Evolutionary conservation across 2,888 invertebrate genomes (phyloP).

Genomic region (Lagria hirta): DNA sequence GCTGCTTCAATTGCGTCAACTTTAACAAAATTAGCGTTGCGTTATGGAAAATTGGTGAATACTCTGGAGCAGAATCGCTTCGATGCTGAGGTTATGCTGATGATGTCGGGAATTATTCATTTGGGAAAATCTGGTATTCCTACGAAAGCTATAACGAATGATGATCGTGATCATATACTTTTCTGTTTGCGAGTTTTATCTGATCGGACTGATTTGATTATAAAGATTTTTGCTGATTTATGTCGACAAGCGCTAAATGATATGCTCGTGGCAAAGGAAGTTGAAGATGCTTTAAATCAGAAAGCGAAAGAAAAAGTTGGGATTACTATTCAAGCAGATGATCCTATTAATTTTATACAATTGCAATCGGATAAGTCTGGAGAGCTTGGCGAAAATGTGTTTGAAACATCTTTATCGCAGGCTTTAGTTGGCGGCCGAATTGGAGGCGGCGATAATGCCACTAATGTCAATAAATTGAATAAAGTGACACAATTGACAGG

Average conservation of each 20-base stretch:
- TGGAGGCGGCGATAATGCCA: slow-evolving; percentile 55
- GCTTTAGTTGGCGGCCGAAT: slow-evolving; percentile 72
- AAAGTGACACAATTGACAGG: slow-evolving; percentile 95
- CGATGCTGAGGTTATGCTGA: slow-evolving; percentile 82
- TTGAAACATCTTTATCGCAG: slow-evolving; percentile 90
- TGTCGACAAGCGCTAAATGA: slow-evolving; percentile 78
- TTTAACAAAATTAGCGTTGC: slow-evolving; percentile 85
- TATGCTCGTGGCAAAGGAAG: slow-evolving; percentile 80
- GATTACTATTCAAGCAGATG: slow-evolving; percentile 77
- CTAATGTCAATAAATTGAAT: slow-evolving; percentile 63
- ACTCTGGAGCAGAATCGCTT: slow-evolving; percentile 59
- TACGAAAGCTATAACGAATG: slow-evolving; percentile 86
- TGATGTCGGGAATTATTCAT: slow-evolving; percentile 83
- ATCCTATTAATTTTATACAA: slow-evolving; percentile 81
- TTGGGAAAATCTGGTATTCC: slow-evolving; percentile 77
- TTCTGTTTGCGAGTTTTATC: slow-evolving; percentile 76
- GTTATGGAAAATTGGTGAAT: slow-evolving; percentile 59
- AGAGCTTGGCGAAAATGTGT: slow-evolving; percentile 73
- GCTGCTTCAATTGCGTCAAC: slow-evolving; percentile 91
- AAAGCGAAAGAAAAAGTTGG: slow-evolving; percentile 70
- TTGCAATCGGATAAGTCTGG: slow-evolving; percentile 62
- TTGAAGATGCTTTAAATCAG: slow-evolving; percentile 64
- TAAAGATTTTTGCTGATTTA: slow-evolving; percentile 69
- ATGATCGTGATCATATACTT: slow-evolving; percentile 88
- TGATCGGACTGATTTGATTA: slow-evolving; percentile 66